Conservation (phyloP, 2,113 vertebrate species). For the Engraulis encrasicolus region DNA sequence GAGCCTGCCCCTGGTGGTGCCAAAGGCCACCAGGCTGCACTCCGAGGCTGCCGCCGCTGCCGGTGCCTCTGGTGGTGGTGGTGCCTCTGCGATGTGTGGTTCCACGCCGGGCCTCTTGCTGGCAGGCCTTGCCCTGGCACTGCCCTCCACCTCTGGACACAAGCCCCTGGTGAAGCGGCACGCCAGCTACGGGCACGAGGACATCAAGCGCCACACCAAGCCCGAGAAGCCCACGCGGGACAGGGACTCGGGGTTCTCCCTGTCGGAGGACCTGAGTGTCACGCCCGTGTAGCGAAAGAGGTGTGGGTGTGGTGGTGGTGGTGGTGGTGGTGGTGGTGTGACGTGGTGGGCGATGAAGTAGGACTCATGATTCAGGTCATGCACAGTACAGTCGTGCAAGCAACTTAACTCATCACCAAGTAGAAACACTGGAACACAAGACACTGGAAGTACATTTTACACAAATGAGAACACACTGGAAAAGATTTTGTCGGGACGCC, state of each 20-base stretch:
- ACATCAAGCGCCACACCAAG: conserved; percentile 74
- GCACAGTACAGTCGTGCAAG: conserved; percentile 28
- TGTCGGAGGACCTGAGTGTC: conserved; percentile 86
- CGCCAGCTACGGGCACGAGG: conserved; percentile 78
- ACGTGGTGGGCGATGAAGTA: not conserved
- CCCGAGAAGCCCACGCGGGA: conserved; percentile 80
- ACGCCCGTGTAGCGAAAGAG: conserved; percentile 79
- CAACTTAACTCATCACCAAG: not conserved
- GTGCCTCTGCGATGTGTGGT: too few species aligned
- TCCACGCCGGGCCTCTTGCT: conserved; percentile 50
- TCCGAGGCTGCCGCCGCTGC: conserved; percentile 57
- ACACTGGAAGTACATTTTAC: conserved; percentile 14
- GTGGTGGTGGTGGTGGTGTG: not conserved
- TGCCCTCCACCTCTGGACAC: conserved; percentile 59
- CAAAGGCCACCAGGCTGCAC: conserved; percentile 63
- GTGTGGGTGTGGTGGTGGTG: too few species aligned
- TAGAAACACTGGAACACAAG: conserved; percentile 29
- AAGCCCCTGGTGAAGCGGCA: conserved; percentile 76
- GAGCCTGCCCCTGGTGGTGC: conserved; percentile 66
- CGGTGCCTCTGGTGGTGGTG: too few species aligned
- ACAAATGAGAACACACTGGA: conserved; percentile 35
- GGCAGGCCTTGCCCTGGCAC: conserved; percentile 46
- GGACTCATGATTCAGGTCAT: not conserved
- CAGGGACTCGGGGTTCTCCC: conserved; percentile 83
- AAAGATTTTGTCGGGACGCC: not conserved